A percentile compares a stretch with the other conserved stretches of the same genome.
phyloP scores from a whole-genome alignment of 2,888 invertebrate genomes.

The Limnephilus lunatus region DNA sequence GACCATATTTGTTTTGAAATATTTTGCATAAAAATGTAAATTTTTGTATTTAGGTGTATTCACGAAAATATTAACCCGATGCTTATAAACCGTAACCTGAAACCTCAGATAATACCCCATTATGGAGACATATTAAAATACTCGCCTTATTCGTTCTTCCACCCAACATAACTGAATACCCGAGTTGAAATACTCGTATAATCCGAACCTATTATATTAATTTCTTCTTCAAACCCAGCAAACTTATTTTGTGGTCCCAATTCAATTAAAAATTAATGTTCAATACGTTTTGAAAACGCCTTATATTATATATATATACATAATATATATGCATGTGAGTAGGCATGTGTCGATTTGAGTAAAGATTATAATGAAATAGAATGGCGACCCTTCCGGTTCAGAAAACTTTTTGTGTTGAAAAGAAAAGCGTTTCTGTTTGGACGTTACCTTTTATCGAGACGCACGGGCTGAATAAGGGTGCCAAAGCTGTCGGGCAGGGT shows the following conservation, averaged over 20 bases:
- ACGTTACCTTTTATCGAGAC: slow-evolving; percentile 23
- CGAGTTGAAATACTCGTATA: too few relatives aligned
- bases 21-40: background rate
- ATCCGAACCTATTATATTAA: background rate
- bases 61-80: background rate
- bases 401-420: slow-evolving; percentile 25
- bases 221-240: too few relatives aligned
- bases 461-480: slow-evolving; percentile 13
- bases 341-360: background rate
- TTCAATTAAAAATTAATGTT: background rate
- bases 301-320: background rate
- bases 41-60: background rate
- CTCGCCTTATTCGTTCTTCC: background rate
- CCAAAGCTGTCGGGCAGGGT: background rate
- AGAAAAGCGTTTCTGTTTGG: slow-evolving; percentile 16
- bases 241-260: too few relatives aligned
- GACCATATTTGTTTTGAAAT: too few relatives aligned
- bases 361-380: slow-evolving; percentile 9
- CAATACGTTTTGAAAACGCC: too few relatives aligned
- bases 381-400: slow-evolving; percentile 9
- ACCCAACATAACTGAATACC: background rate
- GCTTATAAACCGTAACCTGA: background rate
- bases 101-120: background rate
- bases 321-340: background rate
- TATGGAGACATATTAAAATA: background rate